These are phyloP conservation scores for Stenolophus ochropezus DNA, from an alignment of 2,888 invertebrate genomes.

Conservation along the genomic window DNA sequence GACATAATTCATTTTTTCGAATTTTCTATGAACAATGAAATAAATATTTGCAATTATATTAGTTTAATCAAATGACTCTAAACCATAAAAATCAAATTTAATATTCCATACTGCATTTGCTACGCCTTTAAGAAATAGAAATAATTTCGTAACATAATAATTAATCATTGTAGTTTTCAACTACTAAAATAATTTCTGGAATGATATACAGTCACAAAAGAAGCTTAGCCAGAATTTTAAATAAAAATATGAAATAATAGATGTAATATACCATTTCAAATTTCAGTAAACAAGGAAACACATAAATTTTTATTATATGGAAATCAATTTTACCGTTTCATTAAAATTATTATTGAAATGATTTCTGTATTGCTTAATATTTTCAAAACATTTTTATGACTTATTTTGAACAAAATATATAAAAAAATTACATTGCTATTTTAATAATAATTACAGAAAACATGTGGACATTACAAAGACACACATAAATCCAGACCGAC, in stretches of 20 bases:
- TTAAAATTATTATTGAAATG: background rate
- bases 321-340: background rate
- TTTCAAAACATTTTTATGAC: no score
- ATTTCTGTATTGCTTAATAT: background rate
- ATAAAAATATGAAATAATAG: background rate
- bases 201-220: slow-evolving; percentile 6
- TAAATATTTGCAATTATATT: background rate
- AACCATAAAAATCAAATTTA: background rate
- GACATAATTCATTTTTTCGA: no score
- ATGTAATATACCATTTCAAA: background rate
- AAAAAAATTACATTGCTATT: no score
- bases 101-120: background rate
- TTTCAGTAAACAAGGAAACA: background rate
- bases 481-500: no score
- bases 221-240: background rate
- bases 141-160: slow-evolving; percentile 6
- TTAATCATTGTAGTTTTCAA: slow-evolving; percentile 5
- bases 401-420: no score
- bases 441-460: no score
- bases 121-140: background rate
- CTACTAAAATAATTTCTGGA: background rate
- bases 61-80: background rate
- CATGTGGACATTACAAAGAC: no score
- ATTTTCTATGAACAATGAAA: no score
- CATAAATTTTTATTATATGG: background rate